A percentile compares a stretch with the other conserved stretches of the same genome.
These are phyloP conservation scores for Narcine bancroftii DNA, from an alignment of 2,113 vertebrate species.

Conservation along the genomic window DNA sequence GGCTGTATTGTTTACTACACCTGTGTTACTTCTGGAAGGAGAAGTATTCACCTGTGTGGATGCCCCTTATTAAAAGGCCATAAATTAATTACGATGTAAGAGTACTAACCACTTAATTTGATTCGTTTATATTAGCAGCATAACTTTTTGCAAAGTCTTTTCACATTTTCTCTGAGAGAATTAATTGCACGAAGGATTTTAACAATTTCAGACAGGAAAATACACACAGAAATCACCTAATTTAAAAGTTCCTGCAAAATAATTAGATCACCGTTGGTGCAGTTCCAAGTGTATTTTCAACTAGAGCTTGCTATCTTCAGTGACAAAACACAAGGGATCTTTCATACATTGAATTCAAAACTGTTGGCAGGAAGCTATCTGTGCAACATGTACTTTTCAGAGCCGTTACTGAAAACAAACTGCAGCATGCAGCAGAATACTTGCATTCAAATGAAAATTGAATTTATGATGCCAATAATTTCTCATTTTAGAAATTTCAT, in stretches of 20 bases:
- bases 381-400: background rate
- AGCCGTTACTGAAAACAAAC: background rate
- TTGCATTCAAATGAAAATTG: background rate
- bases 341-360: background rate
- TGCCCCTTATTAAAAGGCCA: background rate
- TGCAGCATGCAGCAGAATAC: background rate
- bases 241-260: background rate
- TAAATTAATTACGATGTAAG: background rate
- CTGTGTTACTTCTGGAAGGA: background rate
- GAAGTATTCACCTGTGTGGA: background rate
- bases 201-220: no score
- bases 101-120: background rate
- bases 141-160: background rate
- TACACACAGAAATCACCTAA: background rate
- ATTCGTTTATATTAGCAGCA: background rate
- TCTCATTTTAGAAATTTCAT: background rate
- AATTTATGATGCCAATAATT: background rate
- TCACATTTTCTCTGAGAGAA: background rate
- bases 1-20: background rate
- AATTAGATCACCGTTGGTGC: background rate
- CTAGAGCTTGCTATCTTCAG: background rate
- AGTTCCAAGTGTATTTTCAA: background rate
- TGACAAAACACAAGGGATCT: slow-evolving; percentile 11
- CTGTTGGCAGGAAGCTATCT: background rate
- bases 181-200: no score